phyloP scores from a whole-genome alignment of 2,888 invertebrate species.

The Metopia argyrocephala region DNA sequence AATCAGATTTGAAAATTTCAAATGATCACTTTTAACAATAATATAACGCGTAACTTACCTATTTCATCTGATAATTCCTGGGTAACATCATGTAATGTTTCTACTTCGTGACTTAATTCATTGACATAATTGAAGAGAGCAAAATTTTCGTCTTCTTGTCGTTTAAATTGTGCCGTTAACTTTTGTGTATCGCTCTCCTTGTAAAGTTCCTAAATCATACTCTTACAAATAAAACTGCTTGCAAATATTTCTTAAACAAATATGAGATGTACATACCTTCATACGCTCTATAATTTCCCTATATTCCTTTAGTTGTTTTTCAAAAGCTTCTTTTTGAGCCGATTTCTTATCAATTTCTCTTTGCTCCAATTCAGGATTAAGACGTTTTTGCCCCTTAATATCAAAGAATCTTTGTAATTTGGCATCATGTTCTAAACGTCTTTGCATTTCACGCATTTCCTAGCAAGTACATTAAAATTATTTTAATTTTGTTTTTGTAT shows the following conservation, averaged over 20 bases:
- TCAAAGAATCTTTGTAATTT: constrained; percentile 91
- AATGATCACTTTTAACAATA: not conserved
- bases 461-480: too few species aligned
- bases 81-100: constrained; percentile 85
- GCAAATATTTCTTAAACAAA: not conserved
- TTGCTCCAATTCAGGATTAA: constrained; percentile 86
- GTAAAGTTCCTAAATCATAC: constrained; percentile 71
- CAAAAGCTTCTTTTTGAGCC: constrained; percentile 83
- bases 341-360: constrained; percentile 86
- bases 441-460: constrained; percentile 92
- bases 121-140: constrained; percentile 94
- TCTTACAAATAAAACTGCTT: not conserved
- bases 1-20: constrained; percentile 1
- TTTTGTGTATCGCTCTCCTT: constrained; percentile 84
- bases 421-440: constrained; percentile 90
- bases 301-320: constrained; percentile 86
- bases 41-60: constrained; percentile 78
- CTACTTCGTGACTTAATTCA: constrained; percentile 91
- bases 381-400: constrained; percentile 89
- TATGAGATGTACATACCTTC: constrained; percentile 78
- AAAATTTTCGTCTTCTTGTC: constrained; percentile 94
- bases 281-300: constrained; percentile 87
- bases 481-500: too few species aligned
- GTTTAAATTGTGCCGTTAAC: constrained; percentile 86
- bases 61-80: constrained; percentile 83